phyloP scores from a whole-genome alignment of 2,888 invertebrate species.

The Creontiades dilutus region DNA sequence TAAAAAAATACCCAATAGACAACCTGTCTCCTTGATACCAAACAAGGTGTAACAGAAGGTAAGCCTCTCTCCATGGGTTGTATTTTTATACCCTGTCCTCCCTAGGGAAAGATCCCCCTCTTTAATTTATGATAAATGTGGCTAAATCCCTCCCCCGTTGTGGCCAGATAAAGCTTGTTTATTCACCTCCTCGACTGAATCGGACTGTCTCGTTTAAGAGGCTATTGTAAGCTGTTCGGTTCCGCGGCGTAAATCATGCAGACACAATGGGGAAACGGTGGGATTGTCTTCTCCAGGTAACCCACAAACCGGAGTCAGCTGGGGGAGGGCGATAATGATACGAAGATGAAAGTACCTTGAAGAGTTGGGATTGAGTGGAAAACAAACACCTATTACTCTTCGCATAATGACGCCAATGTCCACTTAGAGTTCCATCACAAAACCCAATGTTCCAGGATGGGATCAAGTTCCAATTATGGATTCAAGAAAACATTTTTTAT shows the following conservation, averaged over 20 bases:
- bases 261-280: slow-evolving; percentile 51
- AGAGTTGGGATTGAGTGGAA: not conserved
- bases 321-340: slow-evolving; percentile 24
- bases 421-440: too few relatives aligned
- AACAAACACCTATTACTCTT: not conserved
- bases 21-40: not conserved
- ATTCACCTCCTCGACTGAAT: slow-evolving; percentile 33
- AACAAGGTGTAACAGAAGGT: slow-evolving; percentile 27
- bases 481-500: too few relatives aligned
- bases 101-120: slow-evolving; percentile 40
- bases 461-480: too few relatives aligned
- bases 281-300: slow-evolving; percentile 46
- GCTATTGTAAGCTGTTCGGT: slow-evolving; percentile 56
- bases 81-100: slow-evolving; percentile 22
- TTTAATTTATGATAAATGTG: slow-evolving; percentile 66
- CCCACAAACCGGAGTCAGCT: slow-evolving; percentile 32
- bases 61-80: slow-evolving; percentile 27
- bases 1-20: not conserved
- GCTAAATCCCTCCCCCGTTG: slow-evolving; percentile 49
- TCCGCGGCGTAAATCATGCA: slow-evolving; percentile 59
- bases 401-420: too few relatives aligned
- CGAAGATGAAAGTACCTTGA: not conserved
- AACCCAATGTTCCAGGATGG: too few relatives aligned
- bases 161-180: slow-evolving; percentile 54
- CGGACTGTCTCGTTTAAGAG: slow-evolving; percentile 55